phyloP scores from a whole-genome alignment of 2,113 vertebrate genomes.

The Cololabis saira region DNA sequence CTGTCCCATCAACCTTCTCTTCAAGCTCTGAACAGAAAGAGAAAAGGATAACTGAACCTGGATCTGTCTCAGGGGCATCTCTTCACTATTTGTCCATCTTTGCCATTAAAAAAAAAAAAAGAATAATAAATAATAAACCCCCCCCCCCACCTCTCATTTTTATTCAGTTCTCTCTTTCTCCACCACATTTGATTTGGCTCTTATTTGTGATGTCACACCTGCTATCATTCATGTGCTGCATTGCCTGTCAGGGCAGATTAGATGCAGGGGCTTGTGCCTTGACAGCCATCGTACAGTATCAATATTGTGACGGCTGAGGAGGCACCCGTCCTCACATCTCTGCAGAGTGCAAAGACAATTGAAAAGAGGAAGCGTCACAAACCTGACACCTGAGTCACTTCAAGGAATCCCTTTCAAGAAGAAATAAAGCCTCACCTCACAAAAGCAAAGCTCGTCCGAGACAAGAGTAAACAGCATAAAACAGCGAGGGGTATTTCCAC shows the following conservation, averaged over 20 bases:
- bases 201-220: slow-evolving; percentile 80
- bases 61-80: slow-evolving; percentile 44
- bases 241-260: slow-evolving; percentile 82
- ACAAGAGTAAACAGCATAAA: slow-evolving; percentile 82
- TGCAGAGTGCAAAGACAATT: slow-evolving; percentile 81
- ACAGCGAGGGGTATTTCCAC: slow-evolving; percentile 74
- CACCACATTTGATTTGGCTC: slow-evolving; percentile 59
- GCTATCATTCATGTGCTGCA: slow-evolving; percentile 75
- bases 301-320: slow-evolving; percentile 84
- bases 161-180: not conserved
- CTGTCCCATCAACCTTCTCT: slow-evolving; percentile 63
- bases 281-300: slow-evolving; percentile 84
- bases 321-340: slow-evolving; percentile 80
- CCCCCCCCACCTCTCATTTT: slow-evolving; percentile 12
- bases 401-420: slow-evolving; percentile 85
- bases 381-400: slow-evolving; percentile 85
- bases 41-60: slow-evolving; percentile 52
- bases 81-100: slow-evolving; percentile 25
- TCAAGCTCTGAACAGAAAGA: slow-evolving; percentile 40
- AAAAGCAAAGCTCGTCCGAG: slow-evolving; percentile 77
- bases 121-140: slow-evolving; percentile 9
- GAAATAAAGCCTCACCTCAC: slow-evolving; percentile 81
- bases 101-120: slow-evolving; percentile 17
- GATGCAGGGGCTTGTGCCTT: slow-evolving; percentile 72
- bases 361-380: slow-evolving; percentile 81